Base-by-base conservation (phyloP, 2,888 invertebrate species). In the Leucania comma region DNA sequence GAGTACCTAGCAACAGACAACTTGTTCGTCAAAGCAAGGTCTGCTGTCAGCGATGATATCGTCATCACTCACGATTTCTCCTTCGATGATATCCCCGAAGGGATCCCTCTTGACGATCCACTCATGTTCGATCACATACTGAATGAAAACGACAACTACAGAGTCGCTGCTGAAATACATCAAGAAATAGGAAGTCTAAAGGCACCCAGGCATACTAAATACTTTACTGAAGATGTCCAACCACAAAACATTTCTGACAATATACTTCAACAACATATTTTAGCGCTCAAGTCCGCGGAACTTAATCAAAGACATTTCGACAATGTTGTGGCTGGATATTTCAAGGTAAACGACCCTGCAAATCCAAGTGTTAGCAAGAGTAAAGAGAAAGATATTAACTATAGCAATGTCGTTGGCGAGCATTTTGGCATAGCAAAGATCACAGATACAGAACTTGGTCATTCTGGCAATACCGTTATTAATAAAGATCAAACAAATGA, bases 41-140 rank as follows among this genome's bases (percentile, higher is more conserved):
- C 95, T 0, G 69, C 91, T 1, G 89, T 92, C 68, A 88, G 88
- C 29, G 90, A 90, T 2, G 94, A 94, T 42, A 91, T 94, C 6
- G 75, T 95, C 35, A 94, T 95, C 24, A 92, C 88, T 0, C 85
- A 94, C 12, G 95, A 95, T 35, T 93, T 91, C 72, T 88, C 91
- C 0, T 93, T 92, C 62, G 94, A 95, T 72, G 95, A 95, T 57
- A 92, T 95, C 26, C 94, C 95, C 8, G 95, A 94, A 65, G 94
- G 94, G 0, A 91, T 94, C 58, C 95, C 95, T 0, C 85, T 95
- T 1, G 95, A 95, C 64, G 94, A 95, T 57, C 95, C 95, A 0
- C 73, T 94, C 32, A 71, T 75, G 3, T 94, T 92, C 66, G 94
- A 95, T 5, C 93, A 94, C 73, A 84, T 73, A 12, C 51, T 94